phyloP scores from a whole-genome alignment of 1,140 invertebrate genomes.

The Himalopsyche phryganea region DNA sequence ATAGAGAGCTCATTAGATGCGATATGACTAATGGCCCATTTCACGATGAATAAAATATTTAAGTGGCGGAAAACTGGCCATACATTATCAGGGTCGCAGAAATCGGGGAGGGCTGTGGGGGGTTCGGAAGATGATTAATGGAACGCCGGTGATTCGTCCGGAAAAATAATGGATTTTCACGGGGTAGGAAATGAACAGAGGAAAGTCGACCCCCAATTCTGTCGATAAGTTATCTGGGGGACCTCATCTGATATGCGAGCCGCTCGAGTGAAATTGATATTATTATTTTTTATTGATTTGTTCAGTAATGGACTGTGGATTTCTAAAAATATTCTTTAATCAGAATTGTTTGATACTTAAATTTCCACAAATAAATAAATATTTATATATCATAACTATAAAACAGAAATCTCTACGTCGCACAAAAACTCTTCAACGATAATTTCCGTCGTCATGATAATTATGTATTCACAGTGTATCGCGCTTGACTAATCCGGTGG shows the following conservation, averaged over 20 bases:
- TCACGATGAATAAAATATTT: slow-evolving; percentile 35
- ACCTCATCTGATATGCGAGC: slow-evolving; percentile 12
- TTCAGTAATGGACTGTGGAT: too few relatives aligned
- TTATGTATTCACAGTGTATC: too few relatives aligned
- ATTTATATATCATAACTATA: too few relatives aligned
- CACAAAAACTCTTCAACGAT: too few relatives aligned
- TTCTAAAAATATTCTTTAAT: too few relatives aligned
- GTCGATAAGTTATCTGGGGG: slow-evolving; percentile 9
- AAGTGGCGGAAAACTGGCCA: slow-evolving; percentile 35
- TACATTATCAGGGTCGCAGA: slow-evolving; percentile 19
- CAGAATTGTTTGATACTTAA: too few relatives aligned
- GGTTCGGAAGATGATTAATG: slow-evolving; percentile 32
- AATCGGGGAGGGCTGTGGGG: background rate
- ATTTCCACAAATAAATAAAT: too few relatives aligned
- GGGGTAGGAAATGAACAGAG: slow-evolving; percentile 18
- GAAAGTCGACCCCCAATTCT: slow-evolving; percentile 11
- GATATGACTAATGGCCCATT: slow-evolving; percentile 33
- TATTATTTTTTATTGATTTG: slow-evolving; percentile 18
- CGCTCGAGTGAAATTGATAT: slow-evolving; percentile 15
- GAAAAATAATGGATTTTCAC: slow-evolving; percentile 35
- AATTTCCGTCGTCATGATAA: too few relatives aligned
- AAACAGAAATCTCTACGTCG: too few relatives aligned
- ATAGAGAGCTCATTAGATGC: slow-evolving; percentile 28
- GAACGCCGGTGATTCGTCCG: slow-evolving; percentile 28
- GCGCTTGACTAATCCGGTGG: too few relatives aligned